Evolutionary conservation across 2,888 invertebrate genomes (phyloP).

Genomic region (Mythimna ferrago): DNA sequence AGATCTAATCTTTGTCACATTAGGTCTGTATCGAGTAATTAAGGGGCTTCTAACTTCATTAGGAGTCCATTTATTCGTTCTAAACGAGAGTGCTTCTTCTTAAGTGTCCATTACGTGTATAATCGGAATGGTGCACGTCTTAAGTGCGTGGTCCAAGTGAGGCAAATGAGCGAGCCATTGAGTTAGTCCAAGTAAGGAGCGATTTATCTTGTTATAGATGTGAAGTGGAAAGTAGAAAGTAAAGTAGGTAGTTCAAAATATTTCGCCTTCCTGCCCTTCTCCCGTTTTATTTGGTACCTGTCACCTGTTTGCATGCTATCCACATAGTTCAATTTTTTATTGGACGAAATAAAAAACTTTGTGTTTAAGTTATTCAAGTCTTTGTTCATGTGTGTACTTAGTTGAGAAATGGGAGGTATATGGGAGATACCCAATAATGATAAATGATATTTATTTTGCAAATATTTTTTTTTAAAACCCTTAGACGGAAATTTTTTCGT

Average conservation of each 20-base stretch:
- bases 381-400: not conserved
- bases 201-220: not conserved
- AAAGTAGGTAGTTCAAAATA: not conserved
- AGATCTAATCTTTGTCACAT: conserved; percentile 70
- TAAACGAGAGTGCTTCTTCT: conserved; percentile 72
- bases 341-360: not conserved
- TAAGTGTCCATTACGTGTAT: conserved; percentile 75
- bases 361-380: no score
- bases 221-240: not conserved
- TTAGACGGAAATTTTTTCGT: no score
- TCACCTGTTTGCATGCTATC: no score
- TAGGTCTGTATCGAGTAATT: conserved; percentile 76
- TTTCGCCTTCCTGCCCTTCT: not conserved
- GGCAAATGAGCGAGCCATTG: not conserved
- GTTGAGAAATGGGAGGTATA: not conserved
- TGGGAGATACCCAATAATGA: no score
- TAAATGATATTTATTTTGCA: no score
- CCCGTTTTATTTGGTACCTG: no score
- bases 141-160: conserved; percentile 52
- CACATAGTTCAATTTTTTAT: no score
- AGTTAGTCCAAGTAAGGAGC: not conserved
- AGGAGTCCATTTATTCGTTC: conserved; percentile 78
- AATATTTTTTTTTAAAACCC: no score
- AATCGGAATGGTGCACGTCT: conserved; percentile 71
- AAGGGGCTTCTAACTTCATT: conserved; percentile 75